These are phyloP conservation scores for Drosophila kanapiae DNA, from an alignment of 1,140 invertebrate species.

Conservation along the genomic window DNA sequence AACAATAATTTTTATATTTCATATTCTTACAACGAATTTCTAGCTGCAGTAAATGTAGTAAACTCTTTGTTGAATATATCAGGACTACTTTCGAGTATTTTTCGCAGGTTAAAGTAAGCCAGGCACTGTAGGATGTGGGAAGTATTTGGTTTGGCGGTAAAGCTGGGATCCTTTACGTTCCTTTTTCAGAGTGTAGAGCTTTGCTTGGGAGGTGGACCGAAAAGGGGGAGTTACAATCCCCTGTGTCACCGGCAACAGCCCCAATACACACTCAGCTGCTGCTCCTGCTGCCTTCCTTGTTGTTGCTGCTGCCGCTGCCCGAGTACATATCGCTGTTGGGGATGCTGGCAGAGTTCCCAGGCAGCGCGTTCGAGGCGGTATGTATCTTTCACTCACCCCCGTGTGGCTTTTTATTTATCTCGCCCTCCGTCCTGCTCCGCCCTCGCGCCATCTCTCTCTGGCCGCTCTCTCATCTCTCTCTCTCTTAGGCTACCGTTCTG, in stretches of 20 bases:
- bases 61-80: background rate
- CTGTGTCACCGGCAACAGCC: constrained; percentile 54
- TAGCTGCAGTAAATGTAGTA: too few relatives aligned
- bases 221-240: constrained; percentile 39
- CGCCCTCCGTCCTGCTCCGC: constrained; percentile 29
- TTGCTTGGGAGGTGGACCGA: constrained; percentile 30
- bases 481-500: constrained; percentile 20
- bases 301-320: constrained; percentile 44
- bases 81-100: too few relatives aligned
- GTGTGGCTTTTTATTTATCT: constrained; percentile 41
- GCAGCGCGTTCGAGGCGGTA: constrained; percentile 56
- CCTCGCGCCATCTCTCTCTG: constrained; percentile 15
- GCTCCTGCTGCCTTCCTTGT: constrained; percentile 10
- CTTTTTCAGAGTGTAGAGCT: constrained; percentile 25
- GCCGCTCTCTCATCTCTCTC: constrained; percentile 16
- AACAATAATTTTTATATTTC: too few relatives aligned
- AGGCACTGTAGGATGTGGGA: background rate
- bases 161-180: too few relatives aligned
- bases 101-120: background rate
- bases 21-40: too few relatives aligned
- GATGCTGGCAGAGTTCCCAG: constrained; percentile 71
- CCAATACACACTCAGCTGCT: constrained; percentile 34
- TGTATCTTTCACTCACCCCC: constrained; percentile 71
- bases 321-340: constrained; percentile 82
- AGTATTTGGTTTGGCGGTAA: background rate